These are phyloP conservation scores for Dromaius novaehollandiae DNA, from an alignment of 2,113 vertebrate genomes.

Conservation along the genomic window DNA sequence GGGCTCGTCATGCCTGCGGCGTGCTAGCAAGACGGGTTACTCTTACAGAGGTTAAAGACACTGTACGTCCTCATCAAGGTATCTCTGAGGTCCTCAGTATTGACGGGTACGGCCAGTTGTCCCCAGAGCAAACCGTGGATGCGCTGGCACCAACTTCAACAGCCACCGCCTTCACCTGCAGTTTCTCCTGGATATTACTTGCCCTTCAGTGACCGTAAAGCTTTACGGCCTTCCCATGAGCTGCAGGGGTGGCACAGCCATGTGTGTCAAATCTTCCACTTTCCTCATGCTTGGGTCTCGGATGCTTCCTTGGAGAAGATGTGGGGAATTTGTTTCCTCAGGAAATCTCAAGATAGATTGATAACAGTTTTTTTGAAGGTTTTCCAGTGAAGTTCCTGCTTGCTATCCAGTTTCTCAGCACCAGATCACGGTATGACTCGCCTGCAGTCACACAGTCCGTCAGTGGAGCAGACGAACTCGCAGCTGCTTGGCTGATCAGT, in stretches of 20 bases:
- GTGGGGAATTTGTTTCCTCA: constrained; percentile 67
- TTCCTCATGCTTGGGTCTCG: neutral
- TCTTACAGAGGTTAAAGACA: neutral
- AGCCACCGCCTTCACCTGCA: neutral
- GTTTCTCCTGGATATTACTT: neutral
- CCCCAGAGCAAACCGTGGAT: neutral
- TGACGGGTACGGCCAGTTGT: neutral
- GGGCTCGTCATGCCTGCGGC: neutral
- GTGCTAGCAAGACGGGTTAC: neutral
- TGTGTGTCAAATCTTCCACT: neutral
- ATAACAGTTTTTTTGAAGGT: constrained; percentile 55
- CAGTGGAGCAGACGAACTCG: constrained; percentile 17
- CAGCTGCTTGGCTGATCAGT: constrained; percentile 44
- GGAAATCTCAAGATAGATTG: constrained; percentile 69
- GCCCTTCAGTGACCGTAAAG: neutral
- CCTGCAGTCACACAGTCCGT: constrained; percentile 55
- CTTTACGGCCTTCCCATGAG: neutral
- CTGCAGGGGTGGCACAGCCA: neutral
- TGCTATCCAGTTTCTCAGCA: constrained; percentile 54
- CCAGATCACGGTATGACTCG: constrained; percentile 46
- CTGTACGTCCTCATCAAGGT: neutral
- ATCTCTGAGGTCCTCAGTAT: neutral
- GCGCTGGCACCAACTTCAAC: constrained; percentile 5
- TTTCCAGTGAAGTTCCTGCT: constrained; percentile 64
- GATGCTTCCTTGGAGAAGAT: constrained; percentile 2